Percentiles rank a stretch among this genome's conserved stretches.
Conservation (phyloP, 1,140 invertebrate species). For the Calephelis nemesis region DNA sequence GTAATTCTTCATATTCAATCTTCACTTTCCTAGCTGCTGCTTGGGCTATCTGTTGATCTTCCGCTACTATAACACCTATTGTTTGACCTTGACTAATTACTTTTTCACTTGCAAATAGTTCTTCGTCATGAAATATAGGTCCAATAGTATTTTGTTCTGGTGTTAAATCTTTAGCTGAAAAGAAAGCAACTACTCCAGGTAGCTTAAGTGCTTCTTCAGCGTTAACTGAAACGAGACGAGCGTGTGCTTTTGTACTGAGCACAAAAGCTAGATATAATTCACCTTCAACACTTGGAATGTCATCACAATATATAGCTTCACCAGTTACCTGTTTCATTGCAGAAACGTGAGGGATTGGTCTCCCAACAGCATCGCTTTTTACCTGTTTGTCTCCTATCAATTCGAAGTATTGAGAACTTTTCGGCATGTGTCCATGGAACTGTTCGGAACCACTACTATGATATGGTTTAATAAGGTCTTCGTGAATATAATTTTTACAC, state of each 20-base stretch:
- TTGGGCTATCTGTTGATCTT: slow-evolving; percentile 87
- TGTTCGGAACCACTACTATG: slow-evolving; percentile 81
- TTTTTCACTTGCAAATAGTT: slow-evolving; percentile 85
- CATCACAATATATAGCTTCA: slow-evolving; percentile 95
- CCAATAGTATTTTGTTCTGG: slow-evolving; percentile 83
- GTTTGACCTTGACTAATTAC: slow-evolving; percentile 90
- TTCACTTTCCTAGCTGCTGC: slow-evolving; percentile 88
- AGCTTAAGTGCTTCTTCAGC: slow-evolving; percentile 84
- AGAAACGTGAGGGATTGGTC: slow-evolving; percentile 90
- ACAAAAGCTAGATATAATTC: slow-evolving; percentile 91
- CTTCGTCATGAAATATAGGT: slow-evolving; percentile 88
- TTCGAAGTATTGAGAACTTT: slow-evolving; percentile 91
- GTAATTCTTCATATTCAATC: slow-evolving; percentile 88
- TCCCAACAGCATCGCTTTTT: slow-evolving; percentile 87
- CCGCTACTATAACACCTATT: slow-evolving; percentile 88
- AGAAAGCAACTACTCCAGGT: slow-evolving; percentile 89
- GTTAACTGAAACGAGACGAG: slow-evolving; percentile 88
- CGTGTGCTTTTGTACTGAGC: slow-evolving; percentile 89
- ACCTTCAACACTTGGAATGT: slow-evolving; percentile 87
- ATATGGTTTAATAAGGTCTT: slow-evolving; percentile 68
- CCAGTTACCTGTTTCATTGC: slow-evolving; percentile 94
- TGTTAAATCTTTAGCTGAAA: slow-evolving; percentile 86
- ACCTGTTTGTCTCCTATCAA: slow-evolving; percentile 83
- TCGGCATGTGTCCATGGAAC: slow-evolving; percentile 83
- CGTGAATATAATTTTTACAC: slow-evolving; percentile 64